Evolutionary conservation across 2,888 invertebrate species (phyloP).

Genomic region (Sarcophaga carnaria): DNA sequence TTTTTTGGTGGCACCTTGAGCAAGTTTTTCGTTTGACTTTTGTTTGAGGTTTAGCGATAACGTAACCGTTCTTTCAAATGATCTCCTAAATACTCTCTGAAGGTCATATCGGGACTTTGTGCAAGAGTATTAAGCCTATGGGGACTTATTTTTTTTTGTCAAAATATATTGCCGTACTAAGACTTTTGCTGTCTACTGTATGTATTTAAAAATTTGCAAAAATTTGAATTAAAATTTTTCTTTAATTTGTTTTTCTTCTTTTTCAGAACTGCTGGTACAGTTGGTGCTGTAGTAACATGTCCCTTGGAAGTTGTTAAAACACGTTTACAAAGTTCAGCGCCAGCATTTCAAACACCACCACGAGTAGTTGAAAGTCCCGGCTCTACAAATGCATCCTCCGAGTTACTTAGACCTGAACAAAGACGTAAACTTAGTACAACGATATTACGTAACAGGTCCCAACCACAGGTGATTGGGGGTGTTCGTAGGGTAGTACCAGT

Average conservation of each 20-base stretch:
- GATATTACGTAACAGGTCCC: conserved; percentile 86
- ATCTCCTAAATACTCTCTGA: too few species aligned
- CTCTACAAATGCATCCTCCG: conserved; percentile 81
- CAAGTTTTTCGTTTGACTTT: too few species aligned
- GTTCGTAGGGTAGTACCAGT: conserved; percentile 82
- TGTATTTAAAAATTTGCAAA: too few species aligned
- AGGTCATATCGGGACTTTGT: too few species aligned
- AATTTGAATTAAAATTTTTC: background rate
- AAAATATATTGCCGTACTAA: too few species aligned
- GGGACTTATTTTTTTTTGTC: too few species aligned
- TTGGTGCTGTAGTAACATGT: conserved; percentile 98
- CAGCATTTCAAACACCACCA: conserved; percentile 83
- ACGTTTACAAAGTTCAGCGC: conserved; percentile 95
- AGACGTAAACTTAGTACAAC: conserved; percentile 90
- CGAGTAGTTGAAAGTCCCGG: conserved; percentile 81
- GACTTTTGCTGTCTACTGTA: too few species aligned
- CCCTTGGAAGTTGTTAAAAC: conserved; percentile 99
- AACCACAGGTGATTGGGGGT: conserved; percentile 84
- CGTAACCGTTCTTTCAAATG: too few species aligned
- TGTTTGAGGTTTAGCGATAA: too few species aligned
- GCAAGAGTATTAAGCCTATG: too few species aligned
- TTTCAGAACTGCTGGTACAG: conserved; percentile 96
- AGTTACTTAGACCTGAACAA: conserved; percentile 84
- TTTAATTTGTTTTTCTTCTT: conserved; percentile 66
- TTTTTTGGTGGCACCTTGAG: too few species aligned